phyloP scores from a whole-genome alignment of 2,797 vertebrate genomes.

The Euthynnus affinis region DNA sequence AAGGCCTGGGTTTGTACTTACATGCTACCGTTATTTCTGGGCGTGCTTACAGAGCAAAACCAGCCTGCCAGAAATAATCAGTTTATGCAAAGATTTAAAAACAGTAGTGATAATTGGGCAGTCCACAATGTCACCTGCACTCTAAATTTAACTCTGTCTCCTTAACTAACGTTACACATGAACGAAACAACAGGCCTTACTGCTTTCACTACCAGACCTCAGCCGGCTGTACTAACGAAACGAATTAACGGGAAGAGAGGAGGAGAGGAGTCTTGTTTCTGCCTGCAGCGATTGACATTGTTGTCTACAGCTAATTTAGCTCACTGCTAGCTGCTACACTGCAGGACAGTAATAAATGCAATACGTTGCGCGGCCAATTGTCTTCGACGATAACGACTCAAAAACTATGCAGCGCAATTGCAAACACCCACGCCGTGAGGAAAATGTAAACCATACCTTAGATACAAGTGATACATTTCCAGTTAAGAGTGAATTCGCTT shows the following conservation, averaged over 20 bases:
- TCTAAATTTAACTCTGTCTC: not conserved
- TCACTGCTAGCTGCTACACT: constrained; percentile 20
- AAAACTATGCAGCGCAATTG: not conserved
- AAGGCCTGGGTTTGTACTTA: not conserved
- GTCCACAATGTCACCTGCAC: not conserved
- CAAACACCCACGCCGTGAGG: not conserved
- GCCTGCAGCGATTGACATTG: constrained; percentile 47
- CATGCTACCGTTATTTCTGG: too few species aligned
- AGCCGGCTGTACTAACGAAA: constrained; percentile 11
- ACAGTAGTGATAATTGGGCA: not conserved
- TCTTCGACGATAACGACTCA: not conserved
- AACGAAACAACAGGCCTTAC: constrained; percentile 19
- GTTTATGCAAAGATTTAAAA: constrained; percentile 6
- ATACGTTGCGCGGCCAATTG: not conserved
- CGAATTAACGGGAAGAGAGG: not conserved
- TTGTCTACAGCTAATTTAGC: constrained; percentile 47
- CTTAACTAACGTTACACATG: constrained; percentile 1
- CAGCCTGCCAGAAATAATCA: not conserved
- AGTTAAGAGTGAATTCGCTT: constrained; percentile 40
- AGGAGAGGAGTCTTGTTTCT: not conserved
- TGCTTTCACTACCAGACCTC: constrained; percentile 15
- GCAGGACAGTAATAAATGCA: not conserved
- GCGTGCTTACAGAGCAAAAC: not conserved
- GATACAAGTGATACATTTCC: constrained; percentile 39
- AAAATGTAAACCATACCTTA: constrained; percentile 65